Evolutionary conservation across 2,113 vertebrate genomes (phyloP), one percentile per base, ranked within the genome.

Genomic region (Lophotis ruficrista): DNA sequence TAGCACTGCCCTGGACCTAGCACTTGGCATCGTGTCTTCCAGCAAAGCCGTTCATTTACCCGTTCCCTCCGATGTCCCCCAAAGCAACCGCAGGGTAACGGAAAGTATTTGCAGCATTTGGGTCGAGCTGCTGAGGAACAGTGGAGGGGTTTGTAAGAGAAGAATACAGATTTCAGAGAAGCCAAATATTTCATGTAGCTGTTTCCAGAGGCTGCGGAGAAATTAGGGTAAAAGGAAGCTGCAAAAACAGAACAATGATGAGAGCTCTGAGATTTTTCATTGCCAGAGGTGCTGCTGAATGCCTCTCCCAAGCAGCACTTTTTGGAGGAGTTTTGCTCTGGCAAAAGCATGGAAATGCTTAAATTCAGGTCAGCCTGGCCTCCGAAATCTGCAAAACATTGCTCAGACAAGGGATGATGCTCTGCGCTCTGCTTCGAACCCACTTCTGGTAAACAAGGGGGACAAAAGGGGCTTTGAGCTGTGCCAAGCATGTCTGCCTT

Each of bases 391-490:
- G 37, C 62, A 81, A 73, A 84, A 25, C 30, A 6, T 78, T 14
- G 21, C 79, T 56, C 30, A 88, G 76, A 75, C 88, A 71, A 86
- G 31, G 80, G 64, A 78, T 90, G 93, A 90, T 1, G 19, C 20
- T 41, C 28, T 1, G 28, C 8, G 22, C n/a, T 61, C 50, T 51
- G 56, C 48, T 90, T 81, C 6, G 4, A 87, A 10, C 30, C 28
- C 70, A 20, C 20, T 18, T 6, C 58, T 78, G 60, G 92, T 94
- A 96, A 97, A 96, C 89, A 96, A 95, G 50, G 10, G 73, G 58
- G 45, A 96, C 95, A 96, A 96, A 96, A 95, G 70, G 50, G 84
- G 31, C 81, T 93, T 96, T 96, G 93, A 97, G 89, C 78, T 2
- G 17, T 7, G 48, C 57, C 1, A 4, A 60, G 86, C 2, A 0